A percentile compares a stretch with the other conserved stretches of the same genome.
These are phyloP conservation scores for Deroplatys truncata DNA, from an alignment of 2,888 invertebrate species.

Conservation along the genomic window DNA sequence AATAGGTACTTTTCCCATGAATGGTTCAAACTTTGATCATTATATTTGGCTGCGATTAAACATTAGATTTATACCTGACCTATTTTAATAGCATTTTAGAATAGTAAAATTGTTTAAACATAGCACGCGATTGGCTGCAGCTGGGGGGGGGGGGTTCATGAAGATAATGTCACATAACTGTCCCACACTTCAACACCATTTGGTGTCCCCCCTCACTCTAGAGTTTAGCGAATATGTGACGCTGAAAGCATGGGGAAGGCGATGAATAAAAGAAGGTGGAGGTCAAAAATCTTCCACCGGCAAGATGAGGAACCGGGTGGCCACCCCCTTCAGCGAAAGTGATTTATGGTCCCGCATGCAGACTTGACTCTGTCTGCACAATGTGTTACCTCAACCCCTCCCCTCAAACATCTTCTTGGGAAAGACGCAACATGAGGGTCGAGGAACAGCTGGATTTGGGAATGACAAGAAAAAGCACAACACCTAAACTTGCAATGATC, in stretches of 20 bases:
- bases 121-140: not conserved
- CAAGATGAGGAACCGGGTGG: not conserved
- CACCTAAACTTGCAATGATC: not conserved
- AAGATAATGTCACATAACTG: not conserved
- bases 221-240: conserved; percentile 4
- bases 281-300: conserved; percentile 4
- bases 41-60: no score
- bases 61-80: no score
- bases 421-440: not conserved
- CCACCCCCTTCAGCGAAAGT: not conserved
- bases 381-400: not conserved
- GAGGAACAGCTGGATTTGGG: not conserved
- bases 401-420: not conserved
- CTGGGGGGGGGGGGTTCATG: not conserved
- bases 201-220: not conserved
- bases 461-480: not conserved
- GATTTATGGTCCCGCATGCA: conserved; percentile 12
- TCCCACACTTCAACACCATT: not conserved
- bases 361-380: not conserved
- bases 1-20: no score
- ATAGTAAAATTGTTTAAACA: not conserved
- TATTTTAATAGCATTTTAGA: not conserved
- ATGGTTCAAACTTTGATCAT: no score
- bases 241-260: conserved; percentile 4
- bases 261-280: conserved; percentile 2